Conservation (phyloP, 2,888 invertebrate genomes). For the Caenorhabditis sp. region DNA sequence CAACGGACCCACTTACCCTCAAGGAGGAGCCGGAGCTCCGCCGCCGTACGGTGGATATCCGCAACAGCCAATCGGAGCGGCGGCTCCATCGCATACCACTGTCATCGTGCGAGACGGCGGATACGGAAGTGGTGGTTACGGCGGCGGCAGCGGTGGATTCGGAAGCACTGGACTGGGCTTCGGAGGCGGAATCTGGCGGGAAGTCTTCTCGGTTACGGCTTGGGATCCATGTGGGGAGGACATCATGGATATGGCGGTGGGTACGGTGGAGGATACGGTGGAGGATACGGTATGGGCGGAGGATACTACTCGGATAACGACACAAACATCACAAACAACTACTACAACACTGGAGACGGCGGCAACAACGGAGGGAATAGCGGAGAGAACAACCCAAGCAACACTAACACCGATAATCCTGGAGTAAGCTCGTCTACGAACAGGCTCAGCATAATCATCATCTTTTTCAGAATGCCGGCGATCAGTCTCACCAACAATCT, state of each 20-base stretch:
- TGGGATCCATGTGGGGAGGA: constrained; percentile 65
- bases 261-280: constrained; percentile 65
- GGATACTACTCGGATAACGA: constrained; percentile 73
- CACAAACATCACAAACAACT: constrained; percentile 72
- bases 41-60: constrained; percentile 28
- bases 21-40: constrained; percentile 27
- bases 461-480: constrained; percentile 26
- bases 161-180: constrained; percentile 66
- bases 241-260: constrained; percentile 60
- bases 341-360: constrained; percentile 61
- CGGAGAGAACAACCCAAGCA: constrained; percentile 15
- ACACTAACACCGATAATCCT: constrained; percentile 7
- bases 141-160: constrained; percentile 56
- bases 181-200: constrained; percentile 73
- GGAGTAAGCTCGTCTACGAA: constrained; percentile 12
- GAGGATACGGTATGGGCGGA: constrained; percentile 67
- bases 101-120: constrained; percentile 48
- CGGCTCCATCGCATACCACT: constrained; percentile 38
- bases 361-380: constrained; percentile 44
- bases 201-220: constrained; percentile 69
- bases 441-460: not conserved
- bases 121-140: constrained; percentile 52
- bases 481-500: constrained; percentile 22
- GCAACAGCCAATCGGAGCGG: constrained; percentile 17
- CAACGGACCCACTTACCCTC: constrained; percentile 22